These are phyloP conservation scores for Stenopsyche tienmushanensis DNA, from an alignment of 1,140 invertebrate genomes.

Conservation along the genomic window DNA sequence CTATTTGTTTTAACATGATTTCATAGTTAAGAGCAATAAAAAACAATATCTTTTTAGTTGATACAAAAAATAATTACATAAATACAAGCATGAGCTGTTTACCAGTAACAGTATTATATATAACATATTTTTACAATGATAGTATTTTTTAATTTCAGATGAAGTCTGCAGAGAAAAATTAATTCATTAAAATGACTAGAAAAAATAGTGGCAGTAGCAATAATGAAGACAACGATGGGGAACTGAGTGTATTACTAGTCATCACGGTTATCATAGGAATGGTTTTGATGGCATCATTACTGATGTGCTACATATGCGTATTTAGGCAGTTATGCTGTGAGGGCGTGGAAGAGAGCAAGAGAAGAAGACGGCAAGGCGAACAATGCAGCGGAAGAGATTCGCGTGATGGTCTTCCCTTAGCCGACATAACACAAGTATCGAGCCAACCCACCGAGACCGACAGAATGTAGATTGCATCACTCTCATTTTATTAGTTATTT, in stretches of 20 bases:
- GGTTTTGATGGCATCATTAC: conserved; percentile 54
- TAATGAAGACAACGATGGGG: conserved; percentile 50
- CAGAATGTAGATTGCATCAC: conserved; percentile 6
- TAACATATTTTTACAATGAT: too few species aligned
- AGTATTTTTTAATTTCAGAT: too few species aligned
- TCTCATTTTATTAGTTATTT: too few species aligned
- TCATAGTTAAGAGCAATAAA: too few species aligned
- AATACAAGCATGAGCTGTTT: too few species aligned
- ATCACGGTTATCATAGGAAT: conserved; percentile 57
- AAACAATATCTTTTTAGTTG: too few species aligned
- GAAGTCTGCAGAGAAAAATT: not conserved
- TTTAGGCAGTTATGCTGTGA: conserved; percentile 56
- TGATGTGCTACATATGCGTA: conserved; percentile 59
- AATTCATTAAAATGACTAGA: conserved; percentile 16
- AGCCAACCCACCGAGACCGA: conserved; percentile 55
- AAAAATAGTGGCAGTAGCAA: conserved; percentile 21
- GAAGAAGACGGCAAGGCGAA: conserved; percentile 43
- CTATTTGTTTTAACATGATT: too few species aligned
- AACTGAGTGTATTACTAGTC: conserved; percentile 53
- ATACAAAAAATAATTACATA: too few species aligned
- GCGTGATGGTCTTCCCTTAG: conserved; percentile 54
- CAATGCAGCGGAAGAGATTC: conserved; percentile 45
- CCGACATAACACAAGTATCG: conserved; percentile 54
- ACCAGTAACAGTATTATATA: too few species aligned
- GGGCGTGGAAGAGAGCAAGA: conserved; percentile 48